Base-by-base conservation (phyloP, 2,888 invertebrate genomes). In the Tinea pellionella region DNA sequence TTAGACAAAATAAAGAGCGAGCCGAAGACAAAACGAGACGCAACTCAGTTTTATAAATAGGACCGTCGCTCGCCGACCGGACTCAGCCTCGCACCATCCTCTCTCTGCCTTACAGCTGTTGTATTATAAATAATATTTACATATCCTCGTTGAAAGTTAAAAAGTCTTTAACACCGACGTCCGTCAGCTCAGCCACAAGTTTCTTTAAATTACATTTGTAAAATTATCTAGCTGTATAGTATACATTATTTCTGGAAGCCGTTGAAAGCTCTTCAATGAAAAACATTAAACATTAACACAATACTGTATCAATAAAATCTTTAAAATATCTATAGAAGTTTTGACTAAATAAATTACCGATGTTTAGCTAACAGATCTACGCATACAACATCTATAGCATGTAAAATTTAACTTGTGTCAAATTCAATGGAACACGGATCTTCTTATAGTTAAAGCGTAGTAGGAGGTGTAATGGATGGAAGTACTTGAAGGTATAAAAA, bases 1-100 rank as follows among this genome's bases (percentile, higher is more conserved):
- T 87, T 87, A 86, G 86, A 87, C 84, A 86, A 87, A 87, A 87
- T 87, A 86, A 87, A 87, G 86, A 87, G 85, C 81, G 81, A 77
- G 75, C 81, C 78, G 84, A 86, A 86, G 85, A 87, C 87, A 86
- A 86, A 86, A 85, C 85, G 86, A 85, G 87, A 87, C 83, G 81
- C 86, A 80, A 85, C 78, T 85, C 84, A 81, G 85, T 81, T 86
- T 86, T 86, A 85, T 84, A 86, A 87, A 87, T 86, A 86, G 81
- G 82, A 73, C 64, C 80, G 82, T 83, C 84, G 85, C 81, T 84
- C 83, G 80, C 79, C 83, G 83, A 80, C 80, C 83, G 80, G 76
- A 77, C 69, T 75, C 67, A 67, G 69, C 68, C 65, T 76, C 76
- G 74, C 70, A 19, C 70, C 78, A 74, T 68, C 78, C 80, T 80